Evolutionary conservation across 2,797 vertebrate genomes (phyloP), one percentile per base, ranked within the genome.

Genomic region (Graptemys geographica): DNA sequence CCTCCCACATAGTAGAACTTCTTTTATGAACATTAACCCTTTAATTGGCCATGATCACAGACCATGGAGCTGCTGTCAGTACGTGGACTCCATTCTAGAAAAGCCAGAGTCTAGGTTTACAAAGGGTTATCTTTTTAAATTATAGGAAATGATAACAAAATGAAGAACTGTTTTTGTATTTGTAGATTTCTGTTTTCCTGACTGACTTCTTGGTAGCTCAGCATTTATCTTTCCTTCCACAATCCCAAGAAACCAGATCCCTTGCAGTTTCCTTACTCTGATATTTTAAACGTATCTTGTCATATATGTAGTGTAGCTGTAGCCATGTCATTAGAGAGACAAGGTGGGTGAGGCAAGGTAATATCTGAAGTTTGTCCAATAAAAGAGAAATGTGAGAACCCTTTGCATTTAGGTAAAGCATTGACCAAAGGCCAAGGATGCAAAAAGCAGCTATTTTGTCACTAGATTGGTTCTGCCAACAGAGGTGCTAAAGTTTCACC

Each of bases 401-500:
- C n/a, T 9, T 41, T 72, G 18, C 69, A 72, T 41, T 37, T 41
- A 72, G 5, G 10, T 72, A 72, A 72, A 72, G 51, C 27, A 25
- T 57, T 25, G 53, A 41, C 57, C 25, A 6, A 21, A 92, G 12
- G 21, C 5, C 84, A 89, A 65, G 88, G 72, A 51, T 1, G 1
- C 56, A 88, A 69, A 84, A 72, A 27, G 3, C 76, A 72, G 87
- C 83, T 51, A 41, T 62, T 93, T 37, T 89, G 51, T 87, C 21
- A 31, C 65, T 59, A 79, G 19, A 78, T 51, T 90, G 79, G 82
- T 80, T 96, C 79, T 94, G 81, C 41, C 93, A 91, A 44, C 59
- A 79, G 76, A 88, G 83, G 3, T 8, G 79, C 89, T 91, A 79
- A 55, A 92, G 51, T 84, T 90, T 79, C 90, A 84, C 59, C 79